Conservation (phyloP, 1,140 invertebrate genomes). For the Sycophaga agraensis region DNA sequence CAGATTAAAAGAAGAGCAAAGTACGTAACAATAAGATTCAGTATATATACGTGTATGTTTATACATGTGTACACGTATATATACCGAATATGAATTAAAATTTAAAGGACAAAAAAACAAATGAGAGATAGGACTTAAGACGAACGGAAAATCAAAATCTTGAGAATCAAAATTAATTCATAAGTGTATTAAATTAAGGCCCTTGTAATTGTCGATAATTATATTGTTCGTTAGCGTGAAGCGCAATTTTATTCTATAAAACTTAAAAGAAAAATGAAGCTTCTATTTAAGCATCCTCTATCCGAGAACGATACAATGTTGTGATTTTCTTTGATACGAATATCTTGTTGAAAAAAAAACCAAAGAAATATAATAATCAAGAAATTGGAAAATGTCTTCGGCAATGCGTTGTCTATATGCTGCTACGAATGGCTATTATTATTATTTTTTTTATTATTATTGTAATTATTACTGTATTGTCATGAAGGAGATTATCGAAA, state of each 20-base stretch:
- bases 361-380: constrained; percentile 11
- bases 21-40: too few species aligned
- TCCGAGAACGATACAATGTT: constrained; percentile 22
- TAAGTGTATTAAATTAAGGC: constrained; percentile 49
- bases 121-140: constrained; percentile 33
- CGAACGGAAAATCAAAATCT: constrained; percentile 50
- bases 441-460: too few species aligned
- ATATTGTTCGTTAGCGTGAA: constrained; percentile 47
- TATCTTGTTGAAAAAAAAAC: constrained; percentile 24
- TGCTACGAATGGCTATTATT: constrained; percentile 10
- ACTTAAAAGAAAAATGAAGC: too few species aligned
- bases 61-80: too few species aligned
- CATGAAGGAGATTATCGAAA: background rate
- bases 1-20: too few species aligned
- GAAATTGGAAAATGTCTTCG: constrained; percentile 9
- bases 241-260: constrained; percentile 13
- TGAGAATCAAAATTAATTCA: constrained; percentile 56
- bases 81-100: too few species aligned
- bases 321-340: constrained; percentile 22
- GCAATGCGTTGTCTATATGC: background rate
- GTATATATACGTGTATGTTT: background rate
- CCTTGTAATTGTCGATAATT: constrained; percentile 45
- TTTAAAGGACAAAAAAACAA: constrained; percentile 12
- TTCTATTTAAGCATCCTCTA: constrained; percentile 19
- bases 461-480: too few species aligned